These are phyloP conservation scores for Itoplectis maculator DNA, from an alignment of 2,888 invertebrate species.

Conservation along the genomic window DNA sequence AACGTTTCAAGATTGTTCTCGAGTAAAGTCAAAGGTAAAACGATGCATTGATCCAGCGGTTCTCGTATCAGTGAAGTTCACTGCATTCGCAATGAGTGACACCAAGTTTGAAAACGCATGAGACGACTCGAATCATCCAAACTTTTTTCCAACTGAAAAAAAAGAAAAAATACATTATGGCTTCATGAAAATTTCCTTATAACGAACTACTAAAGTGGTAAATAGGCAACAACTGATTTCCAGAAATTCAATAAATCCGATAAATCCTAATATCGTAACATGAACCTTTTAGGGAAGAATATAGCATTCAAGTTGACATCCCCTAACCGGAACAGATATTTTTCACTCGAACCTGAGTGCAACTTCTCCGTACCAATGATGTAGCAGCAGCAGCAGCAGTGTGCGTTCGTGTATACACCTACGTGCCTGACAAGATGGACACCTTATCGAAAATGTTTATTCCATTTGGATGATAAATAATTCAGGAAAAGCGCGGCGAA, in stretches of 20 bases:
- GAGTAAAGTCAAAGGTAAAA: not conserved
- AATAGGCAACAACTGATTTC: no score
- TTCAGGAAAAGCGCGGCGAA: constrained; percentile 51
- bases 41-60: not conserved
- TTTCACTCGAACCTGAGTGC: constrained; percentile 21
- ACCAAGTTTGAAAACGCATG: no score
- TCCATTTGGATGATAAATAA: constrained; percentile 58
- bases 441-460: constrained; percentile 58
- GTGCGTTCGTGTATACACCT: not conserved
- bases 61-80: no score
- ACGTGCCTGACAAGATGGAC: constrained; percentile 50
- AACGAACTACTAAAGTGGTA: no score
- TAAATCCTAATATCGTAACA: no score
- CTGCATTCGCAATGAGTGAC: not conserved
- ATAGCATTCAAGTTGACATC: not conserved
- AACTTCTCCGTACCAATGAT: constrained; percentile 23
- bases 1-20: not conserved
- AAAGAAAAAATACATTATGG: no score
- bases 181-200: no score
- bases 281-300: no score
- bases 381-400: no score
- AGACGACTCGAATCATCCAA: no score
- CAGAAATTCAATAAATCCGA: no score
- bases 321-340: not conserved
- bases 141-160: no score